Percentiles rank a stretch among this genome's conserved stretches.
Conservation (phyloP, 1,140 invertebrate genomes). For the Bombus waltoni region DNA sequence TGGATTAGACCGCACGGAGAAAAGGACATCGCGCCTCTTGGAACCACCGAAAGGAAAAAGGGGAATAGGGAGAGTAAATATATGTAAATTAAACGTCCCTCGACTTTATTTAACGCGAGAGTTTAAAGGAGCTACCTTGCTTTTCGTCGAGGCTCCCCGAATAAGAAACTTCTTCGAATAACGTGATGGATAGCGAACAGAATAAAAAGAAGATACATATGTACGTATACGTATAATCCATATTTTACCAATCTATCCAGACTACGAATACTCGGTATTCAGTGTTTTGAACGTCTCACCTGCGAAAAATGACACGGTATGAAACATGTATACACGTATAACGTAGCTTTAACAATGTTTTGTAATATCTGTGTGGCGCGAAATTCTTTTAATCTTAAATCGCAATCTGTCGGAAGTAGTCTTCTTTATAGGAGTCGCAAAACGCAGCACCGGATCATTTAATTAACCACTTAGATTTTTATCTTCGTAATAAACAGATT, state of each 20-base stretch:
- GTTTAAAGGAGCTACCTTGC: conserved; percentile 65
- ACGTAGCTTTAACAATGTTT: too few species aligned
- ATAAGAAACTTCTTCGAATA: conserved; percentile 57
- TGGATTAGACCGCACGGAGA: conserved; percentile 46
- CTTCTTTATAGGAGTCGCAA: too few species aligned
- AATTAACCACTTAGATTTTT: too few species aligned
- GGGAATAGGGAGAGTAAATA: conserved; percentile 52
- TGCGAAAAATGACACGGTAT: not conserved
- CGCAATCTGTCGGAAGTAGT: too few species aligned
- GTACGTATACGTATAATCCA: not conserved
- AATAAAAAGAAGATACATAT: conserved; percentile 7
- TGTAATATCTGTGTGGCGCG: not conserved
- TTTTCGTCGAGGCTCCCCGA: conserved; percentile 28
- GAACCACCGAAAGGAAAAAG: not conserved
- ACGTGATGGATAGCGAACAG: not conserved
- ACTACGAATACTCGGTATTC: conserved; percentile 18
- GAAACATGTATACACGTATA: not conserved
- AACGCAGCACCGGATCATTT: too few species aligned
- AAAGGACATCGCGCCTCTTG: conserved; percentile 15
- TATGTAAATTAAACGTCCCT: conserved; percentile 73
- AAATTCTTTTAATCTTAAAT: too few species aligned
- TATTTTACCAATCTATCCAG: conserved; percentile 3
- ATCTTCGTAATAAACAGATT: too few species aligned
- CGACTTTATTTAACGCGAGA: conserved; percentile 72
- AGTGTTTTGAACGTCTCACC: not conserved